A percentile compares a stretch with the other conserved stretches of the same genome.
phyloP scores from a whole-genome alignment of 1,140 invertebrate species.

The Drosophila azteca region DNA sequence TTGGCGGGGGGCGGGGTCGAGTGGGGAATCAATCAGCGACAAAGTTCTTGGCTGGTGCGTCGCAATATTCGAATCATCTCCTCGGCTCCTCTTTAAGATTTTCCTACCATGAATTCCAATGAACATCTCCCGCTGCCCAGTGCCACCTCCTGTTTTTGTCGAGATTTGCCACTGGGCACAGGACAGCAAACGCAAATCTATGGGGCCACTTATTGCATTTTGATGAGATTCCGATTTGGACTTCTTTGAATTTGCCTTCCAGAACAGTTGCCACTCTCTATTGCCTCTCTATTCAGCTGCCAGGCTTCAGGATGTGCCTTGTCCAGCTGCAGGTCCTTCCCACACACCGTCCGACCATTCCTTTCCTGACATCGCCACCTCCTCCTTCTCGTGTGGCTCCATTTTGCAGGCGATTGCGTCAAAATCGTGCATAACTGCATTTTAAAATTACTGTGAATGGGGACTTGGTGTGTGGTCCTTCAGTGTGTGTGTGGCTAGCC shows the following conservation, averaged over 20 bases:
- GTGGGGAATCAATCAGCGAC: slow-evolving; percentile 46
- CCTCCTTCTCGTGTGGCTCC: neutral
- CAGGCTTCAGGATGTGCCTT: slow-evolving; percentile 19
- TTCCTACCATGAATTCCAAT: neutral
- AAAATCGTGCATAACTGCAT: slow-evolving; percentile 56
- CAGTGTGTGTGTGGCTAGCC: slow-evolving; percentile 4
- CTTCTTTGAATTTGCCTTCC: slow-evolving; percentile 29
- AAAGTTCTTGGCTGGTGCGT: slow-evolving; percentile 22
- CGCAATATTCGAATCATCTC: neutral
- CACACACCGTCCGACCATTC: no score
- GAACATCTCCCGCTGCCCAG: neutral
- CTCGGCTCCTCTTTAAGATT: neutral
- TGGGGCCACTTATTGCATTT: slow-evolving; percentile 52
- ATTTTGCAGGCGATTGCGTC: slow-evolving; percentile 24
- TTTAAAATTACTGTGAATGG: slow-evolving; percentile 58
- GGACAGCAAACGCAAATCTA: slow-evolving; percentile 16
- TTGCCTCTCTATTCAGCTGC: slow-evolving; percentile 22
- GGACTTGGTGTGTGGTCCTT: neutral
- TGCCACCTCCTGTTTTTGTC: neutral
- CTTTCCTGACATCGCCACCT: neutral
- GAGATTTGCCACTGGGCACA: neutral
- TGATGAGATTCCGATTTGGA: slow-evolving; percentile 44
- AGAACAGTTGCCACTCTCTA: no score
- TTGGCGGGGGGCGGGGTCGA: neutral
- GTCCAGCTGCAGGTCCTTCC: slow-evolving; percentile 9